These are phyloP conservation scores for Probosciger aterrimus DNA, from an alignment of 2,113 vertebrate genomes.

Conservation along the genomic window DNA sequence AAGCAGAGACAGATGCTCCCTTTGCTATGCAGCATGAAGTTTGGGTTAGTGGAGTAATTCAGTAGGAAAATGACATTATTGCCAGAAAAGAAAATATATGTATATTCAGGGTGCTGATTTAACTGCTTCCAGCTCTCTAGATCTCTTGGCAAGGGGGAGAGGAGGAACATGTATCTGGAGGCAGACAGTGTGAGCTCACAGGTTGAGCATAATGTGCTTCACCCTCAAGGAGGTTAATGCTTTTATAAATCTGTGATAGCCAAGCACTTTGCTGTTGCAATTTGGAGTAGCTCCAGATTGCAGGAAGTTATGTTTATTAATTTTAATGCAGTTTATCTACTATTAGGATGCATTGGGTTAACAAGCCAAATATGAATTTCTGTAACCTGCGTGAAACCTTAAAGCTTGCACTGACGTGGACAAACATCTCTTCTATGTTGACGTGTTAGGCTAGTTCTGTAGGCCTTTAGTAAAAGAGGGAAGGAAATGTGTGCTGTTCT, in stretches of 20 bases:
- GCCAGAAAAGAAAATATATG: not conserved
- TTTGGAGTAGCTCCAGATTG: fast-evolving
- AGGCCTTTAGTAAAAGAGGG: not conserved
- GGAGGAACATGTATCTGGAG: not conserved
- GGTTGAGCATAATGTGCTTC: too few species aligned
- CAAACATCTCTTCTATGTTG: not conserved
- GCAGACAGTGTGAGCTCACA: not conserved
- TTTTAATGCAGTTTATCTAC: not conserved
- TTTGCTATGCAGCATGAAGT: not conserved
- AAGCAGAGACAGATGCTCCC: not conserved
- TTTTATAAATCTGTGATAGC: not conserved
- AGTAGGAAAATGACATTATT: not conserved
- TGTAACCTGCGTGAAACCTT: not conserved
- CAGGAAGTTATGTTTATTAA: not conserved
- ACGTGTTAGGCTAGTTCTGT: not conserved
- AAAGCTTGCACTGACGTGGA: not conserved
- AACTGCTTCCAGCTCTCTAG: not conserved
- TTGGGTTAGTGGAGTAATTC: not conserved
- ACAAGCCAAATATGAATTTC: not conserved
- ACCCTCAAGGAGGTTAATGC: too few species aligned
- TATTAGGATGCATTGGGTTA: not conserved
- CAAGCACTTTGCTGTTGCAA: not conserved
- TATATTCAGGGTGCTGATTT: not conserved
- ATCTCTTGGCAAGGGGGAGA: not conserved
- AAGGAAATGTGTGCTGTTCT: not conserved